These are phyloP conservation scores for Guaruba guarouba DNA, from an alignment of 2,113 vertebrate species.

Conservation along the genomic window DNA sequence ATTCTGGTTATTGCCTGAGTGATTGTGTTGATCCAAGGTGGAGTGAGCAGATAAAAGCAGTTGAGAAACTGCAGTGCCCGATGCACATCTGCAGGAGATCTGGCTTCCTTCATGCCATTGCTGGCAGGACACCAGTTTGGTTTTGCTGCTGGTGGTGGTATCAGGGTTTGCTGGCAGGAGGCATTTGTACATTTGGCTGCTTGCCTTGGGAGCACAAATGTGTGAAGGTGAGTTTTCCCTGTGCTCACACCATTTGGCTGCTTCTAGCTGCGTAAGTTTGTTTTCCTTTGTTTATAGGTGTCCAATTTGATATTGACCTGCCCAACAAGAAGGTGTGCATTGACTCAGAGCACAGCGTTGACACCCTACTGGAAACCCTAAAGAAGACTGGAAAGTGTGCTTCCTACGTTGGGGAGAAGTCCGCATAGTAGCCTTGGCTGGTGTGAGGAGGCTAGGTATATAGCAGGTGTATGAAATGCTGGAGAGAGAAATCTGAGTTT, in stretches of 20 bases:
- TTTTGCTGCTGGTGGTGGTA: not conserved
- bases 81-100: not conserved
- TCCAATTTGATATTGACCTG: constrained; percentile 90
- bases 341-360: constrained; percentile 81
- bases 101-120: not conserved
- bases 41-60: not conserved
- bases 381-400: constrained; percentile 90
- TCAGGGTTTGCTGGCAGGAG: not conserved
- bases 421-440: not conserved
- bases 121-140: not conserved
- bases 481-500: not conserved
- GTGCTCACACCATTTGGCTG: not conserved
- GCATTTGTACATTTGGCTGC: not conserved
- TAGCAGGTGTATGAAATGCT: not conserved
- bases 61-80: not conserved
- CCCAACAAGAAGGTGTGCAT: constrained; percentile 91
- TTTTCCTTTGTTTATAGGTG: constrained; percentile 72
- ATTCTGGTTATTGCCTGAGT: not conserved
- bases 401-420: constrained; percentile 81
- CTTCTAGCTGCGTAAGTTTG: not conserved
- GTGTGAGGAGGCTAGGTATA: not conserved
- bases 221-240: not conserved
- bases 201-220: not conserved
- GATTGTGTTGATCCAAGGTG: not conserved
- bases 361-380: constrained; percentile 83